Base-by-base conservation (phyloP, 2,888 invertebrate species). In the Ypsolopha scabrella region DNA sequence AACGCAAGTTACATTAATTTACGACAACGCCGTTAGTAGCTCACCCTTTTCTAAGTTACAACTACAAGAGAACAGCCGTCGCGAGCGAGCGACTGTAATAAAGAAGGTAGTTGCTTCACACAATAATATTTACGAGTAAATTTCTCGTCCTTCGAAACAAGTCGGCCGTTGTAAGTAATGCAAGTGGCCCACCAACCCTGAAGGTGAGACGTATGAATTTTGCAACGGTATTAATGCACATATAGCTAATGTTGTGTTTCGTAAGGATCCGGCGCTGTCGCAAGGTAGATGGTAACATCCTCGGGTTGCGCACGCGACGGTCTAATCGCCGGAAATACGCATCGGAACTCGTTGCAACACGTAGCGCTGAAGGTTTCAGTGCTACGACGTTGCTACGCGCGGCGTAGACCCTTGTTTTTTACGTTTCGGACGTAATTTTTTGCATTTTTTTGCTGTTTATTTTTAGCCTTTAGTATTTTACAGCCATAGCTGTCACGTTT, bases 131-230 rank as follows among this genome's bases (percentile, higher is more conserved):
- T 3, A 24, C 24, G 24, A 24, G 24, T 4, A 24, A 24, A 24
- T 24, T 24, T 24, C 24, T 24, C 24, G 79, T 77, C 81, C 79
- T 80, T 71, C 78, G 64, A 66, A 24, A 57, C 71, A 80, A 80
- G 73, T 76, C 81, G 75, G 78, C 73, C 82, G 81, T 80, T 64
- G 62, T 62, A 80, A 80, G 71, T 63, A 79, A 82, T 81, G 83
- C 79, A 83, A 83, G 62, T 75, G 69, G 77, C 70, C 75, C 80
- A 24, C 24, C 24, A 24, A 77, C 61, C 61, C 69, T 70, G 80
- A 85, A 85, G 85, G 85, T 82, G 78, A 80, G 69, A 71, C 68
- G 64, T 76, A 75, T 74, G 71, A 70, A 77, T 81, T 80, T 80
- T 77, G 85, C 78, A 83, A 83, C 70, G 11, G 78, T 82, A 80